phyloP scores from a whole-genome alignment of 1,140 invertebrate genomes.

The Elysia chlorotica region DNA sequence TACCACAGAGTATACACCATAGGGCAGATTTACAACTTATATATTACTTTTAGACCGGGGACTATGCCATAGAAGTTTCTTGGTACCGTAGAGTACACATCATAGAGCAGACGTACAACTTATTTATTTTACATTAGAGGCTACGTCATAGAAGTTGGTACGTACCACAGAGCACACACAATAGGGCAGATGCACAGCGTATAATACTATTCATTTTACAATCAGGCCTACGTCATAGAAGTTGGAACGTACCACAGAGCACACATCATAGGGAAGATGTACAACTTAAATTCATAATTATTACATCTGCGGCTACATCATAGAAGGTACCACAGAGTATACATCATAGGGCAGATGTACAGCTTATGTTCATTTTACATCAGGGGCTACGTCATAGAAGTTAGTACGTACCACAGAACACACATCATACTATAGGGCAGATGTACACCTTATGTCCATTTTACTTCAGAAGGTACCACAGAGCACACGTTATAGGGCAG shows the following conservation, averaged over 20 bases:
- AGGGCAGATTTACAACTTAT: not conserved
- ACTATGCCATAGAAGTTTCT: too few species aligned
- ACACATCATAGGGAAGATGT: not conserved
- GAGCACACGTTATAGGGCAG: not conserved
- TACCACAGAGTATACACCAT: constrained; percentile 21
- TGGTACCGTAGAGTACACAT: too few species aligned
- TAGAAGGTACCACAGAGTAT: too few species aligned
- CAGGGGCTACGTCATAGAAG: constrained; percentile 86
- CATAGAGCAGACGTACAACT: too few species aligned
- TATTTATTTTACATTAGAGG: too few species aligned
- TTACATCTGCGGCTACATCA: too few species aligned
- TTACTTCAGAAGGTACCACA: constrained; percentile 68
- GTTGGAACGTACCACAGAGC: constrained; percentile 62
- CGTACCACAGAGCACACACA: constrained; percentile 29
- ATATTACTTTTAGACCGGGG: not conserved
- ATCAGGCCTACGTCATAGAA: too few species aligned
- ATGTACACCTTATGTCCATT: constrained; percentile 64
- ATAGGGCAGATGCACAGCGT: not conserved
- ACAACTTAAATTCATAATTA: not conserved
- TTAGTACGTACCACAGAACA: constrained; percentile 61
- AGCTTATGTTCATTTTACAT: too few species aligned
- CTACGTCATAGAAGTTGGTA: constrained; percentile 80
- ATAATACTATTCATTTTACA: not conserved
- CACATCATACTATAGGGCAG: not conserved
- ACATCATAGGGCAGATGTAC: too few species aligned